Conservation (phyloP, 2,797 vertebrate genomes). For the Acestrorhynchus altus region DNA sequence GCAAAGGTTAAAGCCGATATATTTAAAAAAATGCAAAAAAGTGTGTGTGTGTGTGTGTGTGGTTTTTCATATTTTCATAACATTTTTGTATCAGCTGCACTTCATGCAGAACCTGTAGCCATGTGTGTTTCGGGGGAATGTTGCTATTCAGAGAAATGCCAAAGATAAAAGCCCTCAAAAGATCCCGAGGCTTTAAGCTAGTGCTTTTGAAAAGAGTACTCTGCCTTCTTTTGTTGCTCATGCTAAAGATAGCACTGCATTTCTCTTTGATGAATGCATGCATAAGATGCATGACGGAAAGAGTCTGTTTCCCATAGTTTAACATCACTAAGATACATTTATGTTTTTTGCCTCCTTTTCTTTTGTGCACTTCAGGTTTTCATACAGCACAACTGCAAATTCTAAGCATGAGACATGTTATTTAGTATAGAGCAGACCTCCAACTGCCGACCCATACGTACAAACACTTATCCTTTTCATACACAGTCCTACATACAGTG, state of each 20-base stretch:
- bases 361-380: slow-evolving; percentile 10
- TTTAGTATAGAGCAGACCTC: slow-evolving; percentile 34
- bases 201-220: slow-evolving; percentile 30
- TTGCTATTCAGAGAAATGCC: slow-evolving; percentile 38
- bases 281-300: neutral
- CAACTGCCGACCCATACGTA: too few relatives aligned
- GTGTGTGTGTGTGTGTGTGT: neutral
- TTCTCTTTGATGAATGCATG: neutral
- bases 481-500: slow-evolving; percentile 14
- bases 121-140: slow-evolving; percentile 34
- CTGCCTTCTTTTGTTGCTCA: slow-evolving; percentile 9
- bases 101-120: slow-evolving; percentile 39
- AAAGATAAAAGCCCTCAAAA: slow-evolving; percentile 55
- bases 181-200: slow-evolving; percentile 27
- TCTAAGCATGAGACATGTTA: slow-evolving; percentile 48
- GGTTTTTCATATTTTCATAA: neutral
- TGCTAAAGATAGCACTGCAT: neutral
- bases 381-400: slow-evolving; percentile 6
- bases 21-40: too few relatives aligned
- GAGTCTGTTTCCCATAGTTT: neutral
- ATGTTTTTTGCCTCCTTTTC: neutral
- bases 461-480: too few relatives aligned
- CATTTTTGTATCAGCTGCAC: slow-evolving; percentile 6
- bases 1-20: neutral
- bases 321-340: neutral